These are phyloP conservation scores for Neodon shergylaensis DNA, from an alignment of 2,113 vertebrate genomes.

Conservation along the genomic window DNA sequence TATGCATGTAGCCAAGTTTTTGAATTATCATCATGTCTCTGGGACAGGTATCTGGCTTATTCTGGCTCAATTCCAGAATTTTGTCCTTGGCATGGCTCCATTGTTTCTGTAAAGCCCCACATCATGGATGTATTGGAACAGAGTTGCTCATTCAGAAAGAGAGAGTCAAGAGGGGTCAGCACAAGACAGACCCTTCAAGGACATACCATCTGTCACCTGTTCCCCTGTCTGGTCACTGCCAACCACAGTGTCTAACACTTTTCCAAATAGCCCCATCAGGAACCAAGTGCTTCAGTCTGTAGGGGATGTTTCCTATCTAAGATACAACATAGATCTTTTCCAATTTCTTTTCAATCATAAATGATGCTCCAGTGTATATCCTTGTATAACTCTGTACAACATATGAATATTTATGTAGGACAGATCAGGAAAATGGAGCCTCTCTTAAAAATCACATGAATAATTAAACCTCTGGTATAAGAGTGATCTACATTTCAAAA, in stretches of 20 bases:
- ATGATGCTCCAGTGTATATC: background rate
- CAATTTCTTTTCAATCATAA: constrained; percentile 16
- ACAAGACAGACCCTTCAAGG: background rate
- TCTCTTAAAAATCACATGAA: background rate
- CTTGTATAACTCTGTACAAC: background rate
- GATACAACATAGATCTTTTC: background rate
- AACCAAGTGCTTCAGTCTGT: background rate
- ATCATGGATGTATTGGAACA: background rate
- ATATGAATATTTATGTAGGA: constrained; percentile 28
- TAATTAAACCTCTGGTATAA: constrained; percentile 7
- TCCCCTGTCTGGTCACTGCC: background rate
- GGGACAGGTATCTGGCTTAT: background rate
- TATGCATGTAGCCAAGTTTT: background rate
- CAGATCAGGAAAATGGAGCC: constrained; percentile 33
- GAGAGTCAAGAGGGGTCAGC: background rate
- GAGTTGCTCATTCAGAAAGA: background rate
- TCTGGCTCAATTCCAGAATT: background rate
- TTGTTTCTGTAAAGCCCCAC: background rate
- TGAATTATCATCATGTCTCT: background rate
- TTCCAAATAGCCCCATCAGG: background rate
- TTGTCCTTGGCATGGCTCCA: background rate
- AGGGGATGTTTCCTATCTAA: background rate
- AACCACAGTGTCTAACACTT: background rate
- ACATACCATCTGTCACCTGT: background rate
- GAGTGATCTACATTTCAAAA: constrained; percentile 1